These are phyloP conservation scores for Myiagra hebetior DNA, from an alignment of 2,113 vertebrate species.

Conservation along the genomic window DNA sequence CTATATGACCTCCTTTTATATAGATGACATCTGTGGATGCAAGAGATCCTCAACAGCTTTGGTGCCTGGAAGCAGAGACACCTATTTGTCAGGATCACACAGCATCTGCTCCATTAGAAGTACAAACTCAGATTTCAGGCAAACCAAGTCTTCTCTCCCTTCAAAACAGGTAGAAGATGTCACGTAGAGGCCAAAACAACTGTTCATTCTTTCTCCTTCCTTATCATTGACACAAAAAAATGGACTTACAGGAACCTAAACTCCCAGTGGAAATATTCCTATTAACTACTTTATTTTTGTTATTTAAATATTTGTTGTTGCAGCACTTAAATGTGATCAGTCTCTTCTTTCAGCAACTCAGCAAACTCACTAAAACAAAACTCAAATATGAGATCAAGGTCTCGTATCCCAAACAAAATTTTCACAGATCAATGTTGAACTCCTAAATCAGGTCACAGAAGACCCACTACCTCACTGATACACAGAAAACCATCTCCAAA, in stretches of 20 bases:
- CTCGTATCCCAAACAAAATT: not conserved
- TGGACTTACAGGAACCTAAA: not conserved
- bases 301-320: not conserved
- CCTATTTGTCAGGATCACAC: not conserved
- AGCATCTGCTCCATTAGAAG: not conserved
- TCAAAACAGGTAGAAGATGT: not conserved
- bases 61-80: not conserved
- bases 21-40: not conserved
- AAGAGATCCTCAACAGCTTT: not conserved
- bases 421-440: not conserved
- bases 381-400: not conserved
- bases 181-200: not conserved
- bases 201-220: not conserved
- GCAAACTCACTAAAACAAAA: not conserved
- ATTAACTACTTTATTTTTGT: not conserved
- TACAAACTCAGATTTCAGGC: not conserved
- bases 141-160: not conserved
- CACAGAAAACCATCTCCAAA: not conserved
- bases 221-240: not conserved
- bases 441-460: not conserved
- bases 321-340: not conserved
- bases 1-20: not conserved
- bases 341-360: not conserved
- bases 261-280: not conserved
- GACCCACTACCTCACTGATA: not conserved